Percentiles rank a stretch among this genome's conserved stretches.
Conservation (phyloP, 1,140 invertebrate genomes). For the Drosophila sturtevanti region DNA sequence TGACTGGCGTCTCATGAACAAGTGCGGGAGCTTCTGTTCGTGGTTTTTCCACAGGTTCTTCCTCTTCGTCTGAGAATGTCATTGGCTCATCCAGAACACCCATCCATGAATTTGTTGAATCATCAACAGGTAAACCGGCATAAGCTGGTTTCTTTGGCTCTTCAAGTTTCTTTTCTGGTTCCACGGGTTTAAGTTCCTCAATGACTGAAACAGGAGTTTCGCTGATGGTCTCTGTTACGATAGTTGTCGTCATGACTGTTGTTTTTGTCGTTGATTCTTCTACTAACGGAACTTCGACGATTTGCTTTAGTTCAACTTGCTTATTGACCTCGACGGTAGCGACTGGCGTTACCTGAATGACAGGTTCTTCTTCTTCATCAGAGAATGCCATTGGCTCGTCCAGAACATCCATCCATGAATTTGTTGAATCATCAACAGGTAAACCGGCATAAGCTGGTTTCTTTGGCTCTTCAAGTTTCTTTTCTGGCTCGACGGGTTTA, state of each 20-base stretch:
- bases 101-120: slow-evolving; percentile 75
- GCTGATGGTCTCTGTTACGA: slow-evolving; percentile 34
- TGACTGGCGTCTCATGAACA: not conserved
- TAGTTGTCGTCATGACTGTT: slow-evolving; percentile 31
- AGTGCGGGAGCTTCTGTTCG: not conserved
- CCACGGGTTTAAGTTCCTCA: slow-evolving; percentile 20
- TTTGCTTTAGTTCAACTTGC: not conserved
- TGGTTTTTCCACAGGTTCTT: slow-evolving; percentile 48
- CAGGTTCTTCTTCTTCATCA: not conserved
- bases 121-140: slow-evolving; percentile 77
- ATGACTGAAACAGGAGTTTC: not conserved
- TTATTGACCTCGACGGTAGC: not conserved
- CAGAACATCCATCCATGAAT: slow-evolving; percentile 2
- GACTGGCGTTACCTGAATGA: not conserved
- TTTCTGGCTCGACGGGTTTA: not conserved
- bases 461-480: not conserved
- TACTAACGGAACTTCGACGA: not conserved
- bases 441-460: not conserved
- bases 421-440: not conserved
- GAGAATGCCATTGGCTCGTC: not conserved
- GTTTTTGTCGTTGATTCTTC: slow-evolving; percentile 15
- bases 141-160: slow-evolving; percentile 58
- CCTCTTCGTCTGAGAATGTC: slow-evolving; percentile 82
- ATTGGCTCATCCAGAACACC: slow-evolving; percentile 84
- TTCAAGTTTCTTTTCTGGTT: slow-evolving; percentile 22